phyloP scores from a whole-genome alignment of 2,797 vertebrate species.

The Sebastes itinus region DNA sequence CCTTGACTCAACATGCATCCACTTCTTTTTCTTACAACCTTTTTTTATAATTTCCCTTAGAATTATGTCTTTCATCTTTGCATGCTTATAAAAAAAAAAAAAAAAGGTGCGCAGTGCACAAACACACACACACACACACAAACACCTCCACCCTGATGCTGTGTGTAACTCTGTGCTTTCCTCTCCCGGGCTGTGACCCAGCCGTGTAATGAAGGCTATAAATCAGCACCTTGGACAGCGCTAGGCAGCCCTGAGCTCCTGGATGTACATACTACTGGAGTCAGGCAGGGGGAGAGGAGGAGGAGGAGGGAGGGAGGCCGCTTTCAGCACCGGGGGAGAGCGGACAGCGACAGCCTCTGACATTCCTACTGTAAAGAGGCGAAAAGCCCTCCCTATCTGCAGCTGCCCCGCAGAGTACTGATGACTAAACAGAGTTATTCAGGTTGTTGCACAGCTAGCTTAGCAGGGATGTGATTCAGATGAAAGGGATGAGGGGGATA shows the following conservation, averaged over 20 bases:
- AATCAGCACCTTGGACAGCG: constrained; percentile 82
- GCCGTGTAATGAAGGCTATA: constrained; percentile 75
- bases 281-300: constrained; percentile 2
- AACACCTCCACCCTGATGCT: constrained; percentile 16
- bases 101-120: background rate
- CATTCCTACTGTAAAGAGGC: constrained; percentile 52
- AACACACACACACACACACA: constrained; percentile 10
- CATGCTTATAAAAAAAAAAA: background rate
- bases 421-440: constrained; percentile 76
- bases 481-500: constrained; percentile 27
- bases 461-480: constrained; percentile 52
- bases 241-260: constrained; percentile 35
- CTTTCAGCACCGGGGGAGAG: constrained; percentile 47
- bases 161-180: constrained; percentile 34
- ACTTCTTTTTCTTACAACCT: constrained; percentile 12
- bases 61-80: constrained; percentile 41
- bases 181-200: constrained; percentile 63
- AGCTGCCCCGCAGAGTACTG: constrained; percentile 51
- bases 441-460: constrained; percentile 66
- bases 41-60: constrained; percentile 10
- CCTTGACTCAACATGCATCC: constrained; percentile 19
- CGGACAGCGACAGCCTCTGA: constrained; percentile 61
- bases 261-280: constrained; percentile 17
- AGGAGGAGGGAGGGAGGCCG: background rate
- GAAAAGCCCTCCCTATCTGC: constrained; percentile 35